A percentile compares a stretch with the other conserved stretches of the same genome.
Conservation (phyloP, 2,888 invertebrate species). For the Xestia rhomboidea region DNA sequence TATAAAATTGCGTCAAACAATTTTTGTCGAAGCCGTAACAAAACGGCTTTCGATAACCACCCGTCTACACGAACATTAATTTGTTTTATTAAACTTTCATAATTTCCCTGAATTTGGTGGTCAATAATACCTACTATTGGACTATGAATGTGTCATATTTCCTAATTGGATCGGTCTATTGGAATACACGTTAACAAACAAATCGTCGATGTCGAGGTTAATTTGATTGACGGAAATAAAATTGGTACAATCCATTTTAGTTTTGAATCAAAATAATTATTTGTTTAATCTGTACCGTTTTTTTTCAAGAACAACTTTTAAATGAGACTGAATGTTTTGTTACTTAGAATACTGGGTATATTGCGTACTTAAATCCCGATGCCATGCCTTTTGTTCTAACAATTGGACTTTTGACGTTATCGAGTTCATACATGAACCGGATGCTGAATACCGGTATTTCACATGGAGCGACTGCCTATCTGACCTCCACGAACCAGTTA, state of each 20-base stretch:
- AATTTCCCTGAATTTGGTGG: not conserved
- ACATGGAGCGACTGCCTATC: too few species aligned
- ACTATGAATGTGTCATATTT: constrained; percentile 9
- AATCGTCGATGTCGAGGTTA: not conserved
- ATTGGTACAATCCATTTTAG: not conserved
- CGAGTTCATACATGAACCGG: too few species aligned
- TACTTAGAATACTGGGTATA: too few species aligned
- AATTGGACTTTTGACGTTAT: not conserved
- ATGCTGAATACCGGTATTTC: too few species aligned
- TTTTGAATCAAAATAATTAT: not conserved
- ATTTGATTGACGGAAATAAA: constrained; percentile 4
- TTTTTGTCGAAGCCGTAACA: constrained; percentile 3
- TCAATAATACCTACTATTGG: not conserved
- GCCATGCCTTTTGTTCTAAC: not conserved
- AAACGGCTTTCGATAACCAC: not conserved
- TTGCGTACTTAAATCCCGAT: not conserved
- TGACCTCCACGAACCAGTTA: too few species aligned
- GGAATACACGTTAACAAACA: constrained; percentile 9
- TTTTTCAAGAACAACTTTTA: not conserved
- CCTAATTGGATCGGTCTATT: not conserved
- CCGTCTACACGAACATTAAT: constrained; percentile 4
- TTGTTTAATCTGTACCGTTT: not conserved
- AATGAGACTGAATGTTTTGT: too few species aligned
- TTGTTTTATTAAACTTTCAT: not conserved
- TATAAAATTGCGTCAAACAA: not conserved